Percentiles rank a stretch among this genome's conserved stretches.
Conservation (phyloP, 2,113 vertebrate species). For the Xyrauchen texanus region DNA sequence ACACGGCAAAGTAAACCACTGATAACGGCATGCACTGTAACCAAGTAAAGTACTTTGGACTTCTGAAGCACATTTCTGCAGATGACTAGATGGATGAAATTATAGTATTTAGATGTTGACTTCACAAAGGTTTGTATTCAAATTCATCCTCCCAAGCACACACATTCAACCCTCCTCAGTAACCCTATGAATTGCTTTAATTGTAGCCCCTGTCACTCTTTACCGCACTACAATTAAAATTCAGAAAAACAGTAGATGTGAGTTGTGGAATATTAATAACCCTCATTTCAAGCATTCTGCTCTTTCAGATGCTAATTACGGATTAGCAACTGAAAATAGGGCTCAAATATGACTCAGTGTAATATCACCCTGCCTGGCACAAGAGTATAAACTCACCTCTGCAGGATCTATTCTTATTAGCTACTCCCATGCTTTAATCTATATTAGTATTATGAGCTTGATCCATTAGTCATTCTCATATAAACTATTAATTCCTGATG, state of each 20-base stretch:
- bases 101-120: not conserved
- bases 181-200: conserved; percentile 6
- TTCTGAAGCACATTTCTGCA: not conserved
- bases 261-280: conserved; percentile 42
- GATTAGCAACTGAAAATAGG: conserved; percentile 35
- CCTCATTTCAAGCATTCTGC: conserved; percentile 32
- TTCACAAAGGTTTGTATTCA: not conserved
- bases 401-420: conserved; percentile 15
- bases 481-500: conserved; percentile 20
- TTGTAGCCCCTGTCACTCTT: conserved; percentile 23
- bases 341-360: conserved; percentile 33
- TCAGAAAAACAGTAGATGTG: conserved; percentile 40
- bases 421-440: conserved; percentile 18
- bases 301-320: conserved; percentile 41
- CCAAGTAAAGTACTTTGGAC: not conserved
- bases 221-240: conserved; percentile 24
- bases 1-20: not conserved
- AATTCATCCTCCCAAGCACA: not conserved
- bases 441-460: conserved; percentile 29
- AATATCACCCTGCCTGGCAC: conserved; percentile 30
- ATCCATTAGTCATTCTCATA: conserved; percentile 22
- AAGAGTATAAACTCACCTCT: conserved; percentile 22
- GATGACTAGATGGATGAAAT: not conserved
- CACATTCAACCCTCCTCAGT: not conserved
- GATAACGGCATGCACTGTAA: not conserved